These are phyloP conservation scores for Ceratoteleas bidentatus DNA, from an alignment of 1,140 invertebrate species.

Conservation along the genomic window DNA sequence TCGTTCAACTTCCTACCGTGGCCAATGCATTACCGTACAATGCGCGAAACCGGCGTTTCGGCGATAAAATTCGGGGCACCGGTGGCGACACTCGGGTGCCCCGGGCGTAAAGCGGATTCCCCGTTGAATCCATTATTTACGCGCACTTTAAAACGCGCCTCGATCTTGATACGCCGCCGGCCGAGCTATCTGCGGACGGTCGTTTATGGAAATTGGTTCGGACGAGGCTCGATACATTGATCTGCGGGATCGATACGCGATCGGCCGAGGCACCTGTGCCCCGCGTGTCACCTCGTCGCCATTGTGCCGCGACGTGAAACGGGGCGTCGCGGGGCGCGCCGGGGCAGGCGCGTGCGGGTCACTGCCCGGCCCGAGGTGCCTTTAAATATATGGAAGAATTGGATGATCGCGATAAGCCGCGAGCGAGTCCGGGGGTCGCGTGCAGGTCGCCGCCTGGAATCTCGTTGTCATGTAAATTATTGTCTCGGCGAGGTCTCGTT, in stretches of 20 bases:
- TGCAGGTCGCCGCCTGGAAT: slow-evolving; percentile 73
- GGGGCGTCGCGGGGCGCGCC: slow-evolving; percentile 21
- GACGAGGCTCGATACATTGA: slow-evolving; percentile 75
- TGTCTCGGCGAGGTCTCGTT: slow-evolving; percentile 68
- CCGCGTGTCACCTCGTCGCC: slow-evolving; percentile 70
- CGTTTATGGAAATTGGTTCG: slow-evolving; percentile 76
- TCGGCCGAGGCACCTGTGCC: slow-evolving; percentile 77
- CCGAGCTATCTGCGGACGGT: slow-evolving; percentile 54
- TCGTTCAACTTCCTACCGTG: too few relatives aligned
- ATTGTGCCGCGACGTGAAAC: slow-evolving; percentile 56
- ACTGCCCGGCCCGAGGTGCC: slow-evolving; percentile 71
- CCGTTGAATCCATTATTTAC: too few relatives aligned
- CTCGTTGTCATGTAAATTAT: slow-evolving; percentile 80
- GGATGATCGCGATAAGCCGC: slow-evolving; percentile 77
- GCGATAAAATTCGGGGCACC: too few relatives aligned
- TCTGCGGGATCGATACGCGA: slow-evolving; percentile 77
- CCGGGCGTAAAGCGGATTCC: too few relatives aligned
- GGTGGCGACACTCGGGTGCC: too few relatives aligned
- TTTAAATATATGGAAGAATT: slow-evolving; percentile 80
- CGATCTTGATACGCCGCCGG: slow-evolving; percentile 72
- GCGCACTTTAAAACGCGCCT: slow-evolving; percentile 46
- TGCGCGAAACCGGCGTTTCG: too few relatives aligned
- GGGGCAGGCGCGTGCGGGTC: slow-evolving; percentile 67
- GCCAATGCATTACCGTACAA: too few relatives aligned
- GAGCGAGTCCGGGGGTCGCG: slow-evolving; percentile 75